phyloP scores from a whole-genome alignment of 2,888 invertebrate species.

The Nomada fabriciana region DNA sequence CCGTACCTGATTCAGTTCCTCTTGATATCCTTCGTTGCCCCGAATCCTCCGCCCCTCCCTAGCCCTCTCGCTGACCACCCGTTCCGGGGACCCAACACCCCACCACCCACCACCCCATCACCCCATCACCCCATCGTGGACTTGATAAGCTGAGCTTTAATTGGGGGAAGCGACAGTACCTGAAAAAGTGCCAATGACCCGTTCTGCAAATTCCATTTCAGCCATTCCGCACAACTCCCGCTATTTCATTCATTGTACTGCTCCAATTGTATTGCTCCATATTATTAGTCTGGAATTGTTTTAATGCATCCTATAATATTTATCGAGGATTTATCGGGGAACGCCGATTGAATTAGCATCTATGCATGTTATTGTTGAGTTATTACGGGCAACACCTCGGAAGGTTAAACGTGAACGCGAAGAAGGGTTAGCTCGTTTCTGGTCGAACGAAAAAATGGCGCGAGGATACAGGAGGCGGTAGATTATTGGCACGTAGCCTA shows the following conservation, averaged over 20 bases:
- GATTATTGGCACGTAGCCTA: not conserved
- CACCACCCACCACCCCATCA: too few relatives aligned
- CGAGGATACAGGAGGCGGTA: not conserved
- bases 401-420: not conserved
- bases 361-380: not conserved
- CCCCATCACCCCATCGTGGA: not conserved
- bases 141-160: not conserved
- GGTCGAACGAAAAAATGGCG: conserved; percentile 61
- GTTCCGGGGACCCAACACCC: too few relatives aligned
- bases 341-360: too few relatives aligned
- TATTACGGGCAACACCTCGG: too few relatives aligned
- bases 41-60: too few relatives aligned
- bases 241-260: not conserved
- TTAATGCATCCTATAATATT: too few relatives aligned
- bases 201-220: not conserved
- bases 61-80: too few relatives aligned
- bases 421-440: conserved; percentile 13
- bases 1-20: not conserved
- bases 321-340: too few relatives aligned
- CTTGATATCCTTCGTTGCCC: not conserved
- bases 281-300: not conserved
- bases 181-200: not conserved
- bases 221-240: not conserved
- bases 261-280: too few relatives aligned
- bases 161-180: conserved; percentile 1